phyloP scores from a whole-genome alignment of 2,888 invertebrate genomes.

The Agrilus biguttatus region DNA sequence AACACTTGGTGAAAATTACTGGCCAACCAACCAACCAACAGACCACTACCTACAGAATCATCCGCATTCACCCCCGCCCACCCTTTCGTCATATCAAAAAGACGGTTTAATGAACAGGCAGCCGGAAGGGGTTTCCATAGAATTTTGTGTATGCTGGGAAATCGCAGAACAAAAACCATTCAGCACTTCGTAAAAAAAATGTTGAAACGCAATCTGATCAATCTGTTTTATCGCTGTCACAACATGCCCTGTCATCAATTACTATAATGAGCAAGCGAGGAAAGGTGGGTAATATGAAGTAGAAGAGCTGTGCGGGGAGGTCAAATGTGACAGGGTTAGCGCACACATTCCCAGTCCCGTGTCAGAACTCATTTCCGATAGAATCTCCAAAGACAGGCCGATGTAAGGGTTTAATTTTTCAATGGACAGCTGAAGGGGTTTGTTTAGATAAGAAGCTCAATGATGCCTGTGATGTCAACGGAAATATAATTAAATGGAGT shows the following conservation, averaged over 20 bases:
- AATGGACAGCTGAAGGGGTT: conserved; percentile 16
- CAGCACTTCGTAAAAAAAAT: conserved; percentile 18
- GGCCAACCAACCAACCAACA: too few species aligned
- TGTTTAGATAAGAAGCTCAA: too few species aligned
- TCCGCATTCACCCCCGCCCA: too few species aligned
- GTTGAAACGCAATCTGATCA: conserved; percentile 31
- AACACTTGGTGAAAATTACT: too few species aligned
- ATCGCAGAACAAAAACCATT: conserved; percentile 14
- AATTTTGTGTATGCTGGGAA: conserved; percentile 3
- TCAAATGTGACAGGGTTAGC: conserved; percentile 12
- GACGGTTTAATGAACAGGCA: not conserved
- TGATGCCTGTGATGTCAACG: too few species aligned
- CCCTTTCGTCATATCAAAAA: too few species aligned
- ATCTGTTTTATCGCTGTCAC: conserved; percentile 29
- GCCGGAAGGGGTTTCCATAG: conserved; percentile 8
- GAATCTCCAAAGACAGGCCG: conserved; percentile 20
- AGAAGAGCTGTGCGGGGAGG: conserved; percentile 11
- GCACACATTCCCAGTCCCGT: conserved; percentile 12
- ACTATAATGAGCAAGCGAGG: conserved; percentile 28
- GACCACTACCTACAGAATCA: too few species aligned
- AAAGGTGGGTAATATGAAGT: conserved; percentile 11
- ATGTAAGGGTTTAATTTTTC: conserved; percentile 26
- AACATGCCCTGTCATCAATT: conserved; percentile 30
- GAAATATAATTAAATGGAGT: too few species aligned
- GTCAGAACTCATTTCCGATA: conserved; percentile 31